These are phyloP conservation scores for Gryllus bimaculatus DNA, from an alignment of 1,140 invertebrate species.

Conservation along the genomic window DNA sequence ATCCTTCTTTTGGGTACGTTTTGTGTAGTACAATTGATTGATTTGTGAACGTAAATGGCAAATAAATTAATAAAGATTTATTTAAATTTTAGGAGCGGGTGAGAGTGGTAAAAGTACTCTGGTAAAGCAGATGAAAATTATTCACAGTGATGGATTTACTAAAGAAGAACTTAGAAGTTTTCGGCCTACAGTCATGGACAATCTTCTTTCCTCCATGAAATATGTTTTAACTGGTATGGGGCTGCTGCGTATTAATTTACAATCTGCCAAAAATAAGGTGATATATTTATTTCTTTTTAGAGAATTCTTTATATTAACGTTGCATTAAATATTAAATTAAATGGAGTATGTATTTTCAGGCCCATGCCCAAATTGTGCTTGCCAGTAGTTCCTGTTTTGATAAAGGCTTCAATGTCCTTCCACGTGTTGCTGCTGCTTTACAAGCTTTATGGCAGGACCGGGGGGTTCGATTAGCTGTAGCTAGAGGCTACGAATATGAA, in stretches of 20 bases:
- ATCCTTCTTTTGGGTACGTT: conserved; percentile 39
- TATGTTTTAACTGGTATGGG: conserved; percentile 58
- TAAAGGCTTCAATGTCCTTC: conserved; percentile 39
- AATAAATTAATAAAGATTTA: not conserved
- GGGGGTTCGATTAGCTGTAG: conserved; percentile 49
- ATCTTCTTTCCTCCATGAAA: conserved; percentile 58
- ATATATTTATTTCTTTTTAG: not conserved
- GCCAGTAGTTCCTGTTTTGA: conserved; percentile 40
- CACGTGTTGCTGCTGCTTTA: conserved; percentile 38
- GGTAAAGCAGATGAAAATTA: conserved; percentile 68
- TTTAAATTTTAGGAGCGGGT: conserved; percentile 41
- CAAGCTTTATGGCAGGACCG: conserved; percentile 46
- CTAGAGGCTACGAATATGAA: conserved; percentile 61
- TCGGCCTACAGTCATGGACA: conserved; percentile 52
- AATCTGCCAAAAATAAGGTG: conserved; percentile 49
- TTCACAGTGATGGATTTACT: conserved; percentile 65
- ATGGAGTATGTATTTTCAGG: conserved; percentile 27
- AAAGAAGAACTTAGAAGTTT: conserved; percentile 53
- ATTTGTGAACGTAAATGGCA: too few species aligned
- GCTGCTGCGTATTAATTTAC: conserved; percentile 50
- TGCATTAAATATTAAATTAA: not conserved
- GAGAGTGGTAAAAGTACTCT: conserved; percentile 61
- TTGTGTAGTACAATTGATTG: not conserved
- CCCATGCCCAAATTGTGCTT: conserved; percentile 40
- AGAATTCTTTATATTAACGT: not conserved